Base-by-base conservation (phyloP, 2,797 vertebrate species). In the Coregonus ussuriensis region DNA sequence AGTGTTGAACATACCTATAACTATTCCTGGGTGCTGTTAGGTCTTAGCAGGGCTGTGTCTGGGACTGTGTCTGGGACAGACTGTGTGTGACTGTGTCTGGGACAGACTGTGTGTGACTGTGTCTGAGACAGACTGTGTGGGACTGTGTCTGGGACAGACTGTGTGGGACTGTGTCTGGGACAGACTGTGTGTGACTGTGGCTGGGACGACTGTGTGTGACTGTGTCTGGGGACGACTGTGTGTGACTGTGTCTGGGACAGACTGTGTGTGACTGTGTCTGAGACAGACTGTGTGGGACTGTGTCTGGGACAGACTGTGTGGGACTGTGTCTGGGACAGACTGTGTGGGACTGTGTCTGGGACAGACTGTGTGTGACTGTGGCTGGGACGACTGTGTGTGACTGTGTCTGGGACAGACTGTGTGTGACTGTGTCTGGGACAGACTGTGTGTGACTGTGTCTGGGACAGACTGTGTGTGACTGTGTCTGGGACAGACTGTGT, bases 21-120 rank as follows among this genome's bases (percentile, higher is more conserved):
- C 65, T 67, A 67, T 67, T 67, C 31, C 65, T 67, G 65, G 65
- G 65, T 67, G 41, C 69, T 25, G 41, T 4, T 47, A 18, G 47
- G 41, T 71, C 59, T 63, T 25, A 18, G 59, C 59, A 63, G 3
- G 21, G 59, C 21, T 63, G 7, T 63, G 59, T 62, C 56, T 21
- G 56, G 53, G 53, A 18, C 53, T 53, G 11, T 59, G 56, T 59
- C 56, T 59, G 21, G n/a, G 37, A 37, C 37, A 6, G 37, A 33
- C 31, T 37, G 37, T 33, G 31, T 33, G 25, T 25, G 25, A 25
- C 25, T 25, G 11, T 59, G 56, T 59, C 56, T 59, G 21, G n/a
- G 37, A 37, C 37, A 6, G 37, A 33, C 31, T 63, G 59, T 62
- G 18, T 21, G 56, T 15, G 53, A 18, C 53, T 53, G 11, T 59